Evolutionary conservation across 1,140 invertebrate species (phyloP).

Genomic region (Apis dorsata): DNA sequence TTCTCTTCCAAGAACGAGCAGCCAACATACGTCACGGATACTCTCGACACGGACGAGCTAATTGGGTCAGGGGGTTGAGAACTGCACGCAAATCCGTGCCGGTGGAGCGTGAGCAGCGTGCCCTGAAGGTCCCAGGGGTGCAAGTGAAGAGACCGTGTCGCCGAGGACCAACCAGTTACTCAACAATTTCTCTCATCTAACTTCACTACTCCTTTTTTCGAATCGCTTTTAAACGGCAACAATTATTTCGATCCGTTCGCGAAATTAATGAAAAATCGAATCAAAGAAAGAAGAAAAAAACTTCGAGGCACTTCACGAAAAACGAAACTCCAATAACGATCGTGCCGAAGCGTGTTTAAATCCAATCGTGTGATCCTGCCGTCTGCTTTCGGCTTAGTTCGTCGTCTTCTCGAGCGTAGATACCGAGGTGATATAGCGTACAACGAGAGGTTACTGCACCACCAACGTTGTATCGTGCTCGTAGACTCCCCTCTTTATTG

Average conservation of each 20-base stretch:
- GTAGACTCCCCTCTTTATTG: constrained; percentile 15
- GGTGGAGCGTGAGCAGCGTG: constrained; percentile 43
- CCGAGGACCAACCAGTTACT: neutral
- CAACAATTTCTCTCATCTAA: neutral
- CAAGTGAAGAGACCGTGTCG: neutral
- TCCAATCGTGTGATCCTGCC: neutral
- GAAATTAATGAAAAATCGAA: neutral
- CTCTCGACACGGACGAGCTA: constrained; percentile 59
- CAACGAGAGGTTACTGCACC: constrained; percentile 25
- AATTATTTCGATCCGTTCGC: neutral
- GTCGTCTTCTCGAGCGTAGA: neutral
- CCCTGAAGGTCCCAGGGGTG: constrained; percentile 52
- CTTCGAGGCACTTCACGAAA: neutral
- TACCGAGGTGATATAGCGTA: neutral
- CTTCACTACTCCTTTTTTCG: neutral
- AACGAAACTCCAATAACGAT: neutral
- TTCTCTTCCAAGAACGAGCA: constrained; percentile 1
- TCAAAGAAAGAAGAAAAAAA: neutral
- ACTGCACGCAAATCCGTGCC: constrained; percentile 60
- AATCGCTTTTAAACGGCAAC: neutral
- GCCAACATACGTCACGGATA: constrained; percentile 16
- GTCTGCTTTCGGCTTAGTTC: neutral
- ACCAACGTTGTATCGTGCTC: neutral
- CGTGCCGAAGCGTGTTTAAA: neutral
- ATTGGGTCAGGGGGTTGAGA: constrained; percentile 70